Percentiles rank a stretch among this genome's conserved stretches.
Conservation (phyloP, 2,113 vertebrate species). For the Upupa epops region DNA sequence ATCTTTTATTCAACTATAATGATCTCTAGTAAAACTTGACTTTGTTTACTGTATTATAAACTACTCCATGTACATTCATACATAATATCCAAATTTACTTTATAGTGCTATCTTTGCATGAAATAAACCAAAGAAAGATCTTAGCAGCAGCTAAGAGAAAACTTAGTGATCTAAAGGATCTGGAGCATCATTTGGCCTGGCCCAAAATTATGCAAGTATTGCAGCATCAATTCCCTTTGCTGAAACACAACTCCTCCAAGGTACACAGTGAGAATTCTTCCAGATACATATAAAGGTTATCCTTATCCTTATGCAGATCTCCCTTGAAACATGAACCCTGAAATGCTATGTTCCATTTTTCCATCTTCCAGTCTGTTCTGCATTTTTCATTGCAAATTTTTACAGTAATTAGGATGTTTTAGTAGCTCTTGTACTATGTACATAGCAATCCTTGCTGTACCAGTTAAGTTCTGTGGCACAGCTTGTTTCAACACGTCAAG, state of each 20-base stretch:
- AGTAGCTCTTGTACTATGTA: background rate
- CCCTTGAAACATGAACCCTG: background rate
- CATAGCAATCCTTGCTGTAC: background rate
- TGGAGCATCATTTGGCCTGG: too few relatives aligned
- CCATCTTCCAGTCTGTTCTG: background rate
- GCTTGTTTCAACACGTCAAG: background rate
- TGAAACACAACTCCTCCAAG: background rate
- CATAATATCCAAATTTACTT: background rate
- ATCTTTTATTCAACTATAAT: background rate
- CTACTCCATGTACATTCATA: background rate
- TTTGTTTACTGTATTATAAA: background rate
- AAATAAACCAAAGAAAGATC: background rate
- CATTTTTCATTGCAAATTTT: background rate
- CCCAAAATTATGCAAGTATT: background rate
- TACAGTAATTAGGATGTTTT: background rate
- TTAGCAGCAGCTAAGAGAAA: background rate
- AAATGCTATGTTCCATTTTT: background rate
- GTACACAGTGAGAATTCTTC: background rate
- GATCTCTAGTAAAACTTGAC: background rate
- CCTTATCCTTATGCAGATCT: background rate
- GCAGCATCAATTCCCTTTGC: background rate
- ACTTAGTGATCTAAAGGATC: background rate
- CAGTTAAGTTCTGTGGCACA: background rate
- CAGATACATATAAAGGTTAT: background rate
- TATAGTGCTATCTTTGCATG: background rate